These are phyloP conservation scores for Drosophila ochracea DNA, from an alignment of 2,888 invertebrate genomes.

Conservation along the genomic window DNA sequence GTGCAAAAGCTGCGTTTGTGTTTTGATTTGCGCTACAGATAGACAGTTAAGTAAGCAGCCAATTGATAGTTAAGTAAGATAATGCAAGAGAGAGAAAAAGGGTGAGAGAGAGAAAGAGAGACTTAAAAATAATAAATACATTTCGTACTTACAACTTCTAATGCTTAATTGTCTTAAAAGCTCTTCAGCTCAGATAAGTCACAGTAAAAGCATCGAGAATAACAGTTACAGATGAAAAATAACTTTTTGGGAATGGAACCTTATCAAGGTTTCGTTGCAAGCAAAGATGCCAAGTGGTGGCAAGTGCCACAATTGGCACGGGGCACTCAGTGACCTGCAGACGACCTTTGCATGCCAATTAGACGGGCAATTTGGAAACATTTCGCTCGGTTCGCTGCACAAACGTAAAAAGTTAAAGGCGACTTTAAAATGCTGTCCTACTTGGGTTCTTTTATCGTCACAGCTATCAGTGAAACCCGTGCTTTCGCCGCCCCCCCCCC, in stretches of 20 bases:
- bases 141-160: neutral
- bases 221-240: neutral
- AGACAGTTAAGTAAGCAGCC: neutral
- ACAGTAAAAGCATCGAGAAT: neutral
- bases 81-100: neutral
- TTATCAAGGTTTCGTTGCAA: neutral
- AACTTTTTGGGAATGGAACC: neutral
- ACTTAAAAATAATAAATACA: neutral
- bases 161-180: neutral
- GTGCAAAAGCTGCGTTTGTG: constrained; percentile 5
- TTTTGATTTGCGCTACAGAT: constrained; percentile 2
- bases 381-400: constrained; percentile 36
- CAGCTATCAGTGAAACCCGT: constrained; percentile 25
- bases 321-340: constrained; percentile 47
- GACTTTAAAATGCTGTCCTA: constrained; percentile 44
- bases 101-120: neutral
- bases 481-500: neutral
- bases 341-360: constrained; percentile 77
- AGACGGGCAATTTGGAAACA: constrained; percentile 58
- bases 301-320: neutral
- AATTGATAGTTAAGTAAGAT: neutral
- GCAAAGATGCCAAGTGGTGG: neutral
- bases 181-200: neutral
- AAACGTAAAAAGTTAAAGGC: constrained; percentile 48
- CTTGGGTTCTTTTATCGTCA: constrained; percentile 51